These are phyloP conservation scores for Eurystomus gularis DNA, from an alignment of 2,113 vertebrate species.

Conservation along the genomic window DNA sequence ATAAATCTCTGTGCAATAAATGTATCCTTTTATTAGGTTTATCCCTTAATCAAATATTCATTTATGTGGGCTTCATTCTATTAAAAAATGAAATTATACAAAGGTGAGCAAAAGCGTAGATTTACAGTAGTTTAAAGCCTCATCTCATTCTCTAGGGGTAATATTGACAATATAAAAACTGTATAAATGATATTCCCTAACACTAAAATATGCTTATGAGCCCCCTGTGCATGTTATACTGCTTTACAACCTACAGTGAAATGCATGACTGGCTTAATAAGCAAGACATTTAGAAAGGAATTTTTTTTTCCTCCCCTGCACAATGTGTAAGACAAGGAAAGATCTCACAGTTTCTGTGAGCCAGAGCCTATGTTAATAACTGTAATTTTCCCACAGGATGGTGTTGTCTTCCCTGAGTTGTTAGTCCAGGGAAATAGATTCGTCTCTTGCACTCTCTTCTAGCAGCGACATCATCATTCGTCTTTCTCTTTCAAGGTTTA, in stretches of 20 bases:
- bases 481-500: background rate
- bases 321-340: constrained; percentile 33
- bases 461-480: background rate
- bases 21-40: constrained; percentile 71
- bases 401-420: background rate
- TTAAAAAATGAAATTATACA: constrained; percentile 76
- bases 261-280: constrained; percentile 75
- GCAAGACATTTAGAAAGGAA: constrained; percentile 63
- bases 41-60: constrained; percentile 75
- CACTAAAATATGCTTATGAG: constrained; percentile 76
- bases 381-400: constrained; percentile 26
- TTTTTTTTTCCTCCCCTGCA: background rate
- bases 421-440: background rate
- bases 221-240: constrained; percentile 66
- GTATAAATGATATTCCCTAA: constrained; percentile 75
- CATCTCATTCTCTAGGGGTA: constrained; percentile 67
- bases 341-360: constrained; percentile 16
- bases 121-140: constrained; percentile 74
- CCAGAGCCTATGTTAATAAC: constrained; percentile 21
- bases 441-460: background rate
- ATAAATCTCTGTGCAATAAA: constrained; percentile 69
- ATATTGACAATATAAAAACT: constrained; percentile 74
- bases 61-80: constrained; percentile 67
- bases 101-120: constrained; percentile 71
- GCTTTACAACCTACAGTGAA: constrained; percentile 71